These are phyloP conservation scores for Rhagophthalmus giganteus DNA, from an alignment of 2,888 invertebrate species.

Conservation along the genomic window DNA sequence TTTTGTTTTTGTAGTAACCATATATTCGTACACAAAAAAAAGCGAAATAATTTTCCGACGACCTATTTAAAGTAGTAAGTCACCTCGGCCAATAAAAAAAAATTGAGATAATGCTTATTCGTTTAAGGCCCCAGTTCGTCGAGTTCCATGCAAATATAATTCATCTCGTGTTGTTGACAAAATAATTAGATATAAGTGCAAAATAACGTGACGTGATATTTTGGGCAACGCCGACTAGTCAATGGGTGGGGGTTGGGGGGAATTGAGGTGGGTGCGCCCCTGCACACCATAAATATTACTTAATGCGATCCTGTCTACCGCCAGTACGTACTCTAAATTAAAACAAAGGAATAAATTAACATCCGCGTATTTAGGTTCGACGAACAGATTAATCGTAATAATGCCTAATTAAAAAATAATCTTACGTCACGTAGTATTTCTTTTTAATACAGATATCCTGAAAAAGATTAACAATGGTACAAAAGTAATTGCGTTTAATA, in stretches of 20 bases:
- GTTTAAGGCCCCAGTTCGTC: not conserved
- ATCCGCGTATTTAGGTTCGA: too few species aligned
- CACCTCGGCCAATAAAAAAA: not conserved
- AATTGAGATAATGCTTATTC: not conserved
- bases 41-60: too few species aligned
- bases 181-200: conserved; percentile 22
- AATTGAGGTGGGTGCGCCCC: conserved; percentile 9
- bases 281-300: conserved; percentile 8
- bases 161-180: conserved; percentile 12
- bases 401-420: too few species aligned
- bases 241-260: conserved; percentile 2
- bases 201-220: conserved; percentile 3
- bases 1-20: not conserved
- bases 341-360: too few species aligned
- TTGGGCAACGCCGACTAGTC: not conserved
- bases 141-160: not conserved
- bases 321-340: too few species aligned
- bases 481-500: too few species aligned
- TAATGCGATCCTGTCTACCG: conserved; percentile 3
- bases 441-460: too few species aligned
- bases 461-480: too few species aligned
- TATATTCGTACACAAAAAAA: too few species aligned
- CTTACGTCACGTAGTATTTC: too few species aligned
- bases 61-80: too few species aligned
- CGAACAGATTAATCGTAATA: too few species aligned